Evolutionary conservation across 2,888 invertebrate genomes (phyloP), one percentile per base, ranked within the genome.

Genomic region (Frankliniella fusca): DNA sequence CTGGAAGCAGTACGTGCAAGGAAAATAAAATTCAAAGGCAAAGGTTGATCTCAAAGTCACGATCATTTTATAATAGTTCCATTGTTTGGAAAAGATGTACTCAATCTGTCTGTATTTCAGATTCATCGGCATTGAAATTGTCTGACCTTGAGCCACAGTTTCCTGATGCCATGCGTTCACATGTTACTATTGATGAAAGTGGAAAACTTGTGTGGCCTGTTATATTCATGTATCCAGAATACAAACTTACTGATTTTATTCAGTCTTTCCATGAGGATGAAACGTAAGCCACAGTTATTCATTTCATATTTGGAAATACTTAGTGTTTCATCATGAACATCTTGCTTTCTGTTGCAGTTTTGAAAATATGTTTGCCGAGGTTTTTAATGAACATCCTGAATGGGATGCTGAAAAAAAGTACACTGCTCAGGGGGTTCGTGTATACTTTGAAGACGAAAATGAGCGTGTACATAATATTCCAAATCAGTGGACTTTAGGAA

Each of bases 191-290:
- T 18, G 90, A 91, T 84, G 89, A 91, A 86, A 88, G 92, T 0
- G 89, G 88, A 18, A 87, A 88, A 79, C 88, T 98, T 18, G 89
- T 93, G 81, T 98, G 97, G 97, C 98, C 98, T 0, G 93, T 97
- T 0, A 89, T 95, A 27, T 92, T 98, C 85, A 89, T 96, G 18
- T 98, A 97, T 88, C 98, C 98, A 0, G 97, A 98, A 88, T 93
- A 93, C 86, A 90, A 93, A 83, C 92, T 94, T 86, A 94, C 96
- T 81, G 98, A 99, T 88, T 95, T 97, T 85, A 91, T 98, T 76
- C 93, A 94, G 87, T 91, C 92, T 83, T 95, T 97, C 86, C 91
- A 92, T 15, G 97, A 97, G 88, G 91, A 93, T 85, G 90, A 91
- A 0, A 89, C 90, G 90, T 92, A 91, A 87, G 87, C 70, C 23